A percentile compares a stretch with the other conserved stretches of the same genome.
These are phyloP conservation scores for Plebejus argus DNA, from an alignment of 2,888 invertebrate genomes.

Conservation along the genomic window DNA sequence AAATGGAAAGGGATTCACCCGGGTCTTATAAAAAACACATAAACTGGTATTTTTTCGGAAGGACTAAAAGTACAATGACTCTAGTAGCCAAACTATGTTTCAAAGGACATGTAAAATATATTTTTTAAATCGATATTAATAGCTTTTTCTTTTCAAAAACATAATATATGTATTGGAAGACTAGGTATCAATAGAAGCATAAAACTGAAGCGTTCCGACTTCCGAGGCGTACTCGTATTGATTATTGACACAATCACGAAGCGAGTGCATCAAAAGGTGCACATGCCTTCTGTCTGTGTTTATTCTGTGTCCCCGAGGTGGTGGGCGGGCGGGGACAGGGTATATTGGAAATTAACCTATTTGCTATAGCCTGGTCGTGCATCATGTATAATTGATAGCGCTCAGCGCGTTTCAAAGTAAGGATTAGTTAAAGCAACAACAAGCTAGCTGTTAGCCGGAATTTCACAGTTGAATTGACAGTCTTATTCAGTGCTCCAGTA, in stretches of 20 bases:
- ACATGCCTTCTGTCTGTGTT: background rate
- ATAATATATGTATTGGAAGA: no score
- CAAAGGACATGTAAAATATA: no score
- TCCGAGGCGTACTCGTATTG: background rate
- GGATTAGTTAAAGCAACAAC: background rate
- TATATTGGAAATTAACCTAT: slow-evolving; percentile 19
- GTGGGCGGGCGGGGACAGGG: background rate
- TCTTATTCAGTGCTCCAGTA: no score
- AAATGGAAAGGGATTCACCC: no score
- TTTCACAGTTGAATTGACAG: background rate
- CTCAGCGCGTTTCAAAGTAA: background rate
- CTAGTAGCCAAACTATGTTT: no score
- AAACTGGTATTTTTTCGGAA: background rate
- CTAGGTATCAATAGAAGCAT: background rate
- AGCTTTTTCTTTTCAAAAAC: no score
- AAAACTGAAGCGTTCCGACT: background rate
- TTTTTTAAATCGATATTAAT: no score
- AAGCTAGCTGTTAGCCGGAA: background rate
- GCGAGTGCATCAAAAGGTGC: background rate
- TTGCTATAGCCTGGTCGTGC: background rate
- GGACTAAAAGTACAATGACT: background rate
- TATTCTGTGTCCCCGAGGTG: background rate
- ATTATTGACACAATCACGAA: background rate
- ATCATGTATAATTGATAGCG: slow-evolving; percentile 1
- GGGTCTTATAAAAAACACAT: background rate